Conservation (phyloP, 2,797 vertebrate genomes). For the Moxostoma hubbsi region DNA sequence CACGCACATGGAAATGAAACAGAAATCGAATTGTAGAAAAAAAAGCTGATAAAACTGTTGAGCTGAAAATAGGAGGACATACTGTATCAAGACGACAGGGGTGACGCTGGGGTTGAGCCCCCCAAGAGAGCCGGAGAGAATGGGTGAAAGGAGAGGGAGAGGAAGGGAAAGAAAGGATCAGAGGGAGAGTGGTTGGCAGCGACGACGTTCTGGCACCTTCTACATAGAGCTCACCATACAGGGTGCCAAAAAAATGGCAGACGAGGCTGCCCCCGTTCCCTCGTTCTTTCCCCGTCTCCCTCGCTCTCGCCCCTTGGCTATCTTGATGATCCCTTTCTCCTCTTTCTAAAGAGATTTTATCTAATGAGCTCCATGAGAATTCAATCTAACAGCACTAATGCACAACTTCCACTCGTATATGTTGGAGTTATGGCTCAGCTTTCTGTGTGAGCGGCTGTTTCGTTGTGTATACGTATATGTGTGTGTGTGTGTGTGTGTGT, state of each 20-base stretch:
- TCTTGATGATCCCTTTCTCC: conserved; percentile 42
- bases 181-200: conserved; percentile 61
- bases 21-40: neutral
- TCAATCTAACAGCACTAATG: conserved; percentile 40
- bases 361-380: conserved; percentile 48
- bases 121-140: conserved; percentile 56
- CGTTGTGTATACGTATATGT: neutral
- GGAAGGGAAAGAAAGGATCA: conserved; percentile 43
- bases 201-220: conserved; percentile 72
- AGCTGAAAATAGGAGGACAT: conserved; percentile 29
- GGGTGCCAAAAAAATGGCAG: conserved; percentile 72
- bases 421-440: conserved; percentile 32
- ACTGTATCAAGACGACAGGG: conserved; percentile 17
- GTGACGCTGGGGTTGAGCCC: conserved; percentile 45
- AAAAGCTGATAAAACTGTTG: conserved; percentile 18
- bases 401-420: conserved; percentile 34
- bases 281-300: conserved; percentile 41
- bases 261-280: conserved; percentile 69
- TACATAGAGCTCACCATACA: conserved; percentile 69
- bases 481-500: neutral
- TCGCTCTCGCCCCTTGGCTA: conserved; percentile 16
- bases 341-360: conserved; percentile 39
- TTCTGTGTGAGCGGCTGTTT: neutral
- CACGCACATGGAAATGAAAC: neutral
- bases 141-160: conserved; percentile 69